Conservation (phyloP, 2,797 vertebrate species). For the Etheostoma nigrum region DNA sequence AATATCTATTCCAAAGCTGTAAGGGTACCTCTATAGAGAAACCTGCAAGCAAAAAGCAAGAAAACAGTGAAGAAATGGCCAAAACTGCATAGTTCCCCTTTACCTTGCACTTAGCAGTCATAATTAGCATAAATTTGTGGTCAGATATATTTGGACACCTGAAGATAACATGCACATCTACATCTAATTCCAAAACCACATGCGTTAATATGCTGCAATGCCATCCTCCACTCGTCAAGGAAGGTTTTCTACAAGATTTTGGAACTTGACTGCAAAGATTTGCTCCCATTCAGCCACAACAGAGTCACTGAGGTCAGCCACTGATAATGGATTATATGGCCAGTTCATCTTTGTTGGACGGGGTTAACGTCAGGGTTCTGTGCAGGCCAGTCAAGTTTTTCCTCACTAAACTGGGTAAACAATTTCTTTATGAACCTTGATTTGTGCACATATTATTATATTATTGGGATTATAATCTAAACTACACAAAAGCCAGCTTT, state of each 20-base stretch:
- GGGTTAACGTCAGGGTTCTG: not conserved
- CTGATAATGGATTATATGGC: not conserved
- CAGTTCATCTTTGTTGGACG: not conserved
- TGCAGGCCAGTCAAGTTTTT: not conserved
- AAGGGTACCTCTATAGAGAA: too few relatives aligned
- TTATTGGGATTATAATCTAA: too few relatives aligned
- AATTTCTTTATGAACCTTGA: not conserved
- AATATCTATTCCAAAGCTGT: too few relatives aligned
- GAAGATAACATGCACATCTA: not conserved
- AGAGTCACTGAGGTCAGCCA: not conserved
- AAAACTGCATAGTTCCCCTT: too few relatives aligned
- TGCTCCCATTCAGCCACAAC: not conserved
- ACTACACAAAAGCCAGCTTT: not conserved
- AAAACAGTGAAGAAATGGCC: too few relatives aligned
- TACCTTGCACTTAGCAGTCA: too few relatives aligned
- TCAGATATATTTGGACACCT: not conserved
- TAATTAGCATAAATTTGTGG: not conserved
- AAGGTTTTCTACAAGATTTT: not conserved
- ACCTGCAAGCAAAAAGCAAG: too few relatives aligned
- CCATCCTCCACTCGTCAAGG: not conserved
- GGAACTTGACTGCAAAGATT: not conserved
- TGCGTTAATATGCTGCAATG: not conserved
- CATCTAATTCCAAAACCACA: not conserved
- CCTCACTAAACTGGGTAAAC: not conserved
- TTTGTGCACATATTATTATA: not conserved